These are phyloP conservation scores for Mormyrus iriodes DNA, from an alignment of 2,113 vertebrate species.

Conservation along the genomic window DNA sequence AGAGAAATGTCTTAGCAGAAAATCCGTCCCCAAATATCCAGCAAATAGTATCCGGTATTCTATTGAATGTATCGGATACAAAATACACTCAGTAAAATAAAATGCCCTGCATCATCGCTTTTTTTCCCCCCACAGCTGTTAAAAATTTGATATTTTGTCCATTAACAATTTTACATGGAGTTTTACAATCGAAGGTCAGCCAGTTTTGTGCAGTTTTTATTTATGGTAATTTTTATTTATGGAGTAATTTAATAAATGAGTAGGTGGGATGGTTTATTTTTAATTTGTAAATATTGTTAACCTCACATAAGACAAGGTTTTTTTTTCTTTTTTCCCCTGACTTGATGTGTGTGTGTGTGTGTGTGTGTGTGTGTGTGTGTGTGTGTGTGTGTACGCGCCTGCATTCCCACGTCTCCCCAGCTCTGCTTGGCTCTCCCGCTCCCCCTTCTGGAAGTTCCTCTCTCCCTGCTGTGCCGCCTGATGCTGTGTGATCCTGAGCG, in stretches of 20 bases:
- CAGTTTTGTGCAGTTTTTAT: background rate
- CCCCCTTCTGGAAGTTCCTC: conserved; percentile 62
- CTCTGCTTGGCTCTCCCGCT: conserved; percentile 63
- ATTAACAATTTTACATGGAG: background rate
- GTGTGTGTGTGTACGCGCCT: conserved; percentile 5
- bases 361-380: conserved; percentile 14
- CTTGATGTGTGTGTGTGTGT: background rate
- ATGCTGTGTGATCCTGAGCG: conserved; percentile 60
- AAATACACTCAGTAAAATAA: background rate
- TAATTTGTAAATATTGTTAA: conserved; percentile 7
- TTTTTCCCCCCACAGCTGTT: background rate
- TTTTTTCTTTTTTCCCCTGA: background rate
- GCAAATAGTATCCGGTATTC: background rate
- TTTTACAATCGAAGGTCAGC: background rate
- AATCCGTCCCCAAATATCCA: background rate
- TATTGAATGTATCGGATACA: background rate
- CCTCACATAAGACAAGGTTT: background rate
- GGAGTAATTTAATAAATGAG: background rate
- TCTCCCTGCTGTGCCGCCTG: conserved; percentile 74
- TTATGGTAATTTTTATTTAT: background rate
- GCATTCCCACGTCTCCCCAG: conserved; percentile 50
- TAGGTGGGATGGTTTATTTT: conserved; percentile 3
- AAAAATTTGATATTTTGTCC: background rate
- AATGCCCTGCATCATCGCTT: background rate
- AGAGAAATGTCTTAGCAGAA: background rate